Evolutionary conservation across 2,113 vertebrate species (phyloP).

Genomic region (Acrocephalus arundinaceus): DNA sequence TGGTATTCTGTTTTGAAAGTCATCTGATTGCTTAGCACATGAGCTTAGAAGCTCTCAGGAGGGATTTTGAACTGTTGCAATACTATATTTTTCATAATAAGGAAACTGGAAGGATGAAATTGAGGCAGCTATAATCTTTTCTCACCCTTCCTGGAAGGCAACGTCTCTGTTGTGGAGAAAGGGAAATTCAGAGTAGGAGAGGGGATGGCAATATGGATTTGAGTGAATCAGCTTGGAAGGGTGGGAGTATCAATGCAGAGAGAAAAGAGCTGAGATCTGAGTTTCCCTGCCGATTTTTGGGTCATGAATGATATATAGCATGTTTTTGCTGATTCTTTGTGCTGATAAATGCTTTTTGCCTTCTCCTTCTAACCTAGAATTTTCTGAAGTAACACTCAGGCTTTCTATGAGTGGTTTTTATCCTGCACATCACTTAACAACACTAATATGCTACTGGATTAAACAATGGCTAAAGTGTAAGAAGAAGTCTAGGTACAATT

Average conservation of each 20-base stretch:
- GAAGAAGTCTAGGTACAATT: not conserved
- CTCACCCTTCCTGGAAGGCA: not conserved
- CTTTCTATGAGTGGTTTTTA: not conserved
- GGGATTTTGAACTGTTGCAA: not conserved
- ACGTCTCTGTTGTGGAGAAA: not conserved
- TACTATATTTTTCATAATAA: not conserved
- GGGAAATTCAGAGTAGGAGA: not conserved
- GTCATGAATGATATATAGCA: not conserved
- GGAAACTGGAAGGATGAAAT: not conserved
- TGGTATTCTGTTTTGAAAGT: not conserved
- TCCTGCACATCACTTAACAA: not conserved
- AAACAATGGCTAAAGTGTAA: not conserved
- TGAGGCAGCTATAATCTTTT: not conserved
- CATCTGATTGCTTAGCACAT: not conserved
- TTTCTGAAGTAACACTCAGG: not conserved
- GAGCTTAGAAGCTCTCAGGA: not conserved
- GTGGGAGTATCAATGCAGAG: not conserved
- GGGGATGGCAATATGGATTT: not conserved
- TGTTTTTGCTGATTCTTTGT: not conserved
- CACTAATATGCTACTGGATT: not conserved
- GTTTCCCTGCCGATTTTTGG: not conserved
- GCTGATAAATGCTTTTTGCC: not conserved
- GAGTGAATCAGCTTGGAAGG: not conserved
- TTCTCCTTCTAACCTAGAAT: not conserved
- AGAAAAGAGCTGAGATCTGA: not conserved